Evolutionary conservation across 2,888 invertebrate genomes (phyloP).

Genomic region (Phania funesta): DNA sequence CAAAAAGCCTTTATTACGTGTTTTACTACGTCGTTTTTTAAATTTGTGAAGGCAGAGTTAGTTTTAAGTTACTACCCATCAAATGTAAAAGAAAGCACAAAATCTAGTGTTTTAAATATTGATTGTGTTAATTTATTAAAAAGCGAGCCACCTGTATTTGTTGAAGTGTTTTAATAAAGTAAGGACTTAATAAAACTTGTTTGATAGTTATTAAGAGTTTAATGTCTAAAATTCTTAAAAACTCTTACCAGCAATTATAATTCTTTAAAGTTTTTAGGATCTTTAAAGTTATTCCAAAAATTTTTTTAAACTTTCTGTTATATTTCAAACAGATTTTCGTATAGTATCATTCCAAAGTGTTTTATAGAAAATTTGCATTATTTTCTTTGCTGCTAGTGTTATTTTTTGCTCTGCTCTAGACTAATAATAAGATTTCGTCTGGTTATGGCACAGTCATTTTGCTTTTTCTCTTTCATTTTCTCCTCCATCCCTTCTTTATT

Average conservation of each 20-base stretch:
- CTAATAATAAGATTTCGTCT: constrained; percentile 54
- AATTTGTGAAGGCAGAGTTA: no score
- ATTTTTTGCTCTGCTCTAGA: constrained; percentile 6
- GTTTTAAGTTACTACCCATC: no score
- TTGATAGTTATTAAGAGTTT: no score
- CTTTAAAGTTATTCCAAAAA: constrained; percentile 9
- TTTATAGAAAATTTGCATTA: constrained; percentile 49
- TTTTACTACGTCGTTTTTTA: no score
- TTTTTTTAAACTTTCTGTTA: not conserved
- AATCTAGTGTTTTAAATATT: no score
- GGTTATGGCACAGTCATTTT: not conserved
- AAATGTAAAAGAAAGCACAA: no score
- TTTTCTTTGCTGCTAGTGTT: constrained; percentile 5
- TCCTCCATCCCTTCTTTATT: not conserved
- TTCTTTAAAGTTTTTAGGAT: constrained; percentile 8
- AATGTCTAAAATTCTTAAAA: not conserved
- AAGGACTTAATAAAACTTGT: no score
- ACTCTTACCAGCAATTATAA: not conserved
- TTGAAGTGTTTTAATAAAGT: not conserved
- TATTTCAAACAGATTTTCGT: constrained; percentile 21
- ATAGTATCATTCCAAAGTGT: constrained; percentile 21
- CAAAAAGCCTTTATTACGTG: no score
- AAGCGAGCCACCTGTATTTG: no score
- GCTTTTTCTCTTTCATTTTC: not conserved
- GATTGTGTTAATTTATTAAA: no score